A percentile compares a stretch with the other conserved stretches of the same genome.
phyloP scores from a whole-genome alignment of 2,113 vertebrate species.

The Corythaixoides concolor region DNA sequence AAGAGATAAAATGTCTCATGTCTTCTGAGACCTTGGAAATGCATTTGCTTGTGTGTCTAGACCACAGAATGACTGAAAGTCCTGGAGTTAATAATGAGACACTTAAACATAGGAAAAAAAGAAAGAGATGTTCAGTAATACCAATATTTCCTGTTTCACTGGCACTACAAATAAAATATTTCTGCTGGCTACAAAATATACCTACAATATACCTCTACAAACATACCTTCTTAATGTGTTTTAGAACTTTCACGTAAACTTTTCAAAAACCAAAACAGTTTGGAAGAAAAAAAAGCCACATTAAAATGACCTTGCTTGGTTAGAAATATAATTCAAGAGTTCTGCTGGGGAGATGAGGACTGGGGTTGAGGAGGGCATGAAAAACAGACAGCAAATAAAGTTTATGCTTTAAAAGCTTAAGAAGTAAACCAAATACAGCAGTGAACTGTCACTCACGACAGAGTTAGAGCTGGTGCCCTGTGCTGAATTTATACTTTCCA shows the following conservation, averaged over 20 bases:
- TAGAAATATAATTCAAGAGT: not conserved
- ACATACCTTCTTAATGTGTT: not conserved
- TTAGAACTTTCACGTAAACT: not conserved
- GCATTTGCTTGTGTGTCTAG: not conserved
- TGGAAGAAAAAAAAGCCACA: not conserved
- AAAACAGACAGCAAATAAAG: not conserved
- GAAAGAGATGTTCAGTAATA: not conserved
- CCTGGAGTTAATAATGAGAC: not conserved
- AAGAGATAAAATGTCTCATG: not conserved
- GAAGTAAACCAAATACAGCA: not conserved
- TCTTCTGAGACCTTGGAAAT: not conserved
- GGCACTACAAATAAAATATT: not conserved
- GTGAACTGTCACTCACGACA: not conserved
- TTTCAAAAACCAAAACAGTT: not conserved
- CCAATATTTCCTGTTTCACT: not conserved
- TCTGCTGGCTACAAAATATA: not conserved
- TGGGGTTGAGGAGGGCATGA: no score
- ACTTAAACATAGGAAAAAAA: not conserved
- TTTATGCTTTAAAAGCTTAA: not conserved
- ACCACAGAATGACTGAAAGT: not conserved
- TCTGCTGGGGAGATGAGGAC: accelerated
- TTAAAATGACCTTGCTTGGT: not conserved
- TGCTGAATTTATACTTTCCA: not conserved
- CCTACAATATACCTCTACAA: not conserved
- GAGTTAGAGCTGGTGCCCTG: not conserved